phyloP scores from a whole-genome alignment of 2,888 invertebrate species.

The Calephelis perditalis region DNA sequence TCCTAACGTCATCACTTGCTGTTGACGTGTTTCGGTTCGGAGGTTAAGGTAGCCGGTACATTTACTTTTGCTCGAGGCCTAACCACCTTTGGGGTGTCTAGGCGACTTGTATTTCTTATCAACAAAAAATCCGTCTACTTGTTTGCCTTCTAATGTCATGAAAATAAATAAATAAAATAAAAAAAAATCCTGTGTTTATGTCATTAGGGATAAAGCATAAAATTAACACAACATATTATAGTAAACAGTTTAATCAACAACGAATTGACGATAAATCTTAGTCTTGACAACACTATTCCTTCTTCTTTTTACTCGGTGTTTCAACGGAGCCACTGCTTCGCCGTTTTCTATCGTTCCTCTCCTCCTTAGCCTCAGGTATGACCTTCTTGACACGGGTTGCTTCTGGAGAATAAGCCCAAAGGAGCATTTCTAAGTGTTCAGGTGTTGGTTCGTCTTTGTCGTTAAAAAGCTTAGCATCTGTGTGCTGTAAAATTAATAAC shows the following conservation, averaged over 20 bases:
- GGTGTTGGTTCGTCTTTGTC: conserved; percentile 82
- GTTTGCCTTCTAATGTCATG: no score
- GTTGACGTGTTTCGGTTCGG: no score
- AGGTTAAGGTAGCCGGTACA: no score
- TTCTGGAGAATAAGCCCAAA: conserved; percentile 89
- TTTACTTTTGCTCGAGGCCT: no score
- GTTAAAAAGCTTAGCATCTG: conserved; percentile 79
- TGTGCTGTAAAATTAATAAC: conserved; percentile 67
- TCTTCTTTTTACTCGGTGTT: conserved; percentile 50
- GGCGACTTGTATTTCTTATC: no score
- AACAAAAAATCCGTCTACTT: no score
- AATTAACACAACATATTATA: conserved; percentile 1
- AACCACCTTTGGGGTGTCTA: no score
- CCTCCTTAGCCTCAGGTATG: conserved; percentile 47
- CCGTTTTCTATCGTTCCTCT: conserved; percentile 42
- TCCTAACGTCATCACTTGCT: no score
- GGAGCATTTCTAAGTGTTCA: conserved; percentile 82
- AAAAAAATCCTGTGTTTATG: no score
- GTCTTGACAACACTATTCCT: conserved; percentile 36
- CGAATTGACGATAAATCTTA: conserved; percentile 24
- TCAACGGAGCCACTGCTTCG: conserved; percentile 51
- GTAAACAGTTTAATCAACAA: conserved; percentile 21
- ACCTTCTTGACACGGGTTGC: conserved; percentile 80
- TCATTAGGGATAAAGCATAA: conserved; percentile 17
- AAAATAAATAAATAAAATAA: no score